These are phyloP conservation scores for Callorhinus ursinus DNA, from an alignment of 2,113 vertebrate species.

Conservation along the genomic window DNA sequence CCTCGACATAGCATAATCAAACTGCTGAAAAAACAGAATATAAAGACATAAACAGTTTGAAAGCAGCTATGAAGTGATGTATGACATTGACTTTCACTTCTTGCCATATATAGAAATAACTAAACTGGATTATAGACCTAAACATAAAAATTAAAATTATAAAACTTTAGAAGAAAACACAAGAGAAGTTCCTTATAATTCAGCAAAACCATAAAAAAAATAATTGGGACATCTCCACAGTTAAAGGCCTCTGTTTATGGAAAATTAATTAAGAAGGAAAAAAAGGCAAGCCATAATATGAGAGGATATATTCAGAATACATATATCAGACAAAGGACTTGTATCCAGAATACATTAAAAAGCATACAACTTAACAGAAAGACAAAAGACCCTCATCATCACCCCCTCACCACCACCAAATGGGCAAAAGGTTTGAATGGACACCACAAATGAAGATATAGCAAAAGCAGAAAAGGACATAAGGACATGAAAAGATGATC, in stretches of 20 bases:
- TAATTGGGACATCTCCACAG: neutral
- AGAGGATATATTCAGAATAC: neutral
- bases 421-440: neutral
- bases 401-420: neutral
- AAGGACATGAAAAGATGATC: neutral
- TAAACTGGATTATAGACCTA: neutral
- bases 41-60: neutral
- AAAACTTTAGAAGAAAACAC: neutral
- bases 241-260: neutral
- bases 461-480: neutral
- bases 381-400: neutral
- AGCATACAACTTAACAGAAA: neutral
- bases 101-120: neutral
- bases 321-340: neutral
- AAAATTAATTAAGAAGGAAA: neutral
- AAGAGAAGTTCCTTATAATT: neutral
- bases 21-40: neutral
- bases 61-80: neutral
- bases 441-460: neutral
- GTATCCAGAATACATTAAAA: neutral
- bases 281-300: neutral
- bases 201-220: neutral
- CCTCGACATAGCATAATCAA: neutral
- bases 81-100: neutral
- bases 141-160: neutral